phyloP scores from a whole-genome alignment of 2,888 invertebrate species.

The Endomychus coccineus region DNA sequence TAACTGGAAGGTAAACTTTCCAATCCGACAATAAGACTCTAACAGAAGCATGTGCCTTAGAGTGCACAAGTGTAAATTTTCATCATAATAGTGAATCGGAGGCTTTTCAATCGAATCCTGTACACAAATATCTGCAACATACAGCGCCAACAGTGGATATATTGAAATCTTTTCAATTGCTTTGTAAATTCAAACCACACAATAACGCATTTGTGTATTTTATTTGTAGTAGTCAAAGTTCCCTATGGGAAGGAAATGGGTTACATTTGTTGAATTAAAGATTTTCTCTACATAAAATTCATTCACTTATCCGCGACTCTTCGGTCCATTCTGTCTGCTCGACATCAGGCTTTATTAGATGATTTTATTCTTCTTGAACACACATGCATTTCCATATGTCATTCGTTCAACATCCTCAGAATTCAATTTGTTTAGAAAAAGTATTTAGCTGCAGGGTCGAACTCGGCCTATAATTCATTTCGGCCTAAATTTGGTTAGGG shows the following conservation, averaged over 20 bases:
- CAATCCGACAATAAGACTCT: conserved; percentile 35
- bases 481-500: too few species aligned
- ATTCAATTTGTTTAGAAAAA: too few species aligned
- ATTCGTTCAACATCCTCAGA: too few species aligned
- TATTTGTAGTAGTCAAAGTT: conserved; percentile 41
- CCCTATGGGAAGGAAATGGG: conserved; percentile 40
- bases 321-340: too few species aligned
- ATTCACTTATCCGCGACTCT: conserved; percentile 18
- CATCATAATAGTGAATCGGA: conserved; percentile 44
- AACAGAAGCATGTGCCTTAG: conserved; percentile 42
- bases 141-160: conserved; percentile 40
- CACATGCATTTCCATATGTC: too few species aligned
- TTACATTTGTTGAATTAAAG: conserved; percentile 42
- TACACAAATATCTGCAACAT: conserved; percentile 44
- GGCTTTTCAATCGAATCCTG: conserved; percentile 43
- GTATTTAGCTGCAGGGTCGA: too few species aligned
- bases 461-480: too few species aligned
- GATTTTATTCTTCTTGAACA: too few species aligned
- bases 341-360: too few species aligned
- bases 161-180: conserved; percentile 47
- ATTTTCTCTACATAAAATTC: conserved; percentile 37
- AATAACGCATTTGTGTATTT: conserved; percentile 43
- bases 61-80: conserved; percentile 47
- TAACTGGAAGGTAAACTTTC: conserved; percentile 39
- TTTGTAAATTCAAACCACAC: conserved; percentile 45